Base-by-base conservation (phyloP, 2,888 invertebrate species). In the Microdon myrmicae region DNA sequence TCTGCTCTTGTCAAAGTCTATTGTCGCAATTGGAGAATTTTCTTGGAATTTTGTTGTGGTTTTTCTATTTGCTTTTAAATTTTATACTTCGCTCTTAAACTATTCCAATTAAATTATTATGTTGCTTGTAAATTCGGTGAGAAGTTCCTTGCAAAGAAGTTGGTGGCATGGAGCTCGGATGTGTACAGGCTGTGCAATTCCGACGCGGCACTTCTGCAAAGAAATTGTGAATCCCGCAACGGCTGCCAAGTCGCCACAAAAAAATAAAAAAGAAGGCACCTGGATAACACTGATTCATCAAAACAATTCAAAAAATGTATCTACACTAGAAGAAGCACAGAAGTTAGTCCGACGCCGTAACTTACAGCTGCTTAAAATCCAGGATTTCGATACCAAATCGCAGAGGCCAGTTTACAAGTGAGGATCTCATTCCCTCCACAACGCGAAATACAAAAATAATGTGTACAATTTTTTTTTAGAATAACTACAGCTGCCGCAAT, bases 351-450 rank as follows among this genome's bases (percentile, higher is more conserved):
- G 83, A 53, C 82, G 87, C 26, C 81, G 89, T 68, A 85, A 88
- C 39, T 79, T 91, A 60, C 87, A 87, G 73, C 79, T 92, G 51
- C 82, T 90, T 0, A 88, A 88, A 80, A 77, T 89, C 16, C 76
- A 86, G 61, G 88, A 90, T 75, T 75, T 83, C 3, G 87, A 89
- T 76, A 78, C 84, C 0, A 89, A 89, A 78, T 86, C 86, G 0
- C 83, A 87, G 20, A 82, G 89, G 29, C 85, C 88, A 7, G 80
- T 87, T 7, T 92, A 89, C 72, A 87, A 86, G 83, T 84, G 39
- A 47, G 53, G 54, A 4, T n/a, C 26, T 8, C 7, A n/a, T 8
- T 8, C 10, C 1, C 4, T 10, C 9, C 2, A 25, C 14, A 8
- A 22, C 7, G 4, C 2, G 1, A 22, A 13, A 13, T n/a, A 4